Percentiles rank a stretch among this genome's conserved stretches.
phyloP scores from a whole-genome alignment of 2,113 vertebrate genomes.

The Pantherophis guttatus region DNA sequence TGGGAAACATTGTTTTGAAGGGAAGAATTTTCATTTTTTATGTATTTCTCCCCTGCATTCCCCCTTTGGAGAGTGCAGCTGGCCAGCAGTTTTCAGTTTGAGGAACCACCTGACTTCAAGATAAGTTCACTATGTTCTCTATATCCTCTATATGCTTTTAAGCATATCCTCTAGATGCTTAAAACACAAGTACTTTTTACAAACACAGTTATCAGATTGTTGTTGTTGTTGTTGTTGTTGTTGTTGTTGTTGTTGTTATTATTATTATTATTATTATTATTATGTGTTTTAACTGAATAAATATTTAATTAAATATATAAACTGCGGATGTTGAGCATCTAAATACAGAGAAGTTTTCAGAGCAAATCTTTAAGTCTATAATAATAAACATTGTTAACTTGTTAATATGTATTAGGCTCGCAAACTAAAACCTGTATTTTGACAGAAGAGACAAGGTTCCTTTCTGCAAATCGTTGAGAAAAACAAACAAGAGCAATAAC shows the following conservation, averaged over 20 bases:
- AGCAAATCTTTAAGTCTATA: neutral
- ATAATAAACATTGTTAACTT: constrained; percentile 16
- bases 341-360: constrained; percentile 27
- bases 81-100: neutral
- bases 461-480: neutral
- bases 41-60: neutral
- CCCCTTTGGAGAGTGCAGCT: neutral
- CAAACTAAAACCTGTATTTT: constrained; percentile 22
- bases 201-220: neutral
- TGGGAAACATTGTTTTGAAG: neutral
- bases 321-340: constrained; percentile 5
- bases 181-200: no score
- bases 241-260: neutral
- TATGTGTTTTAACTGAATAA: constrained; percentile 46
- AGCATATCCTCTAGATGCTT: no score
- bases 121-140: neutral
- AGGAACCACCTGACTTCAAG: neutral
- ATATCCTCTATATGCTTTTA: neutral
- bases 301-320: neutral
- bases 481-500: constrained; percentile 14
- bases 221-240: no score
- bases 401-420: constrained; percentile 18
- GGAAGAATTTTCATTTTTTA: neutral
- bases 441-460: neutral
- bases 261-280: neutral